Base-by-base conservation (phyloP, 2,888 invertebrate species). In the Abrostola triplasia region DNA sequence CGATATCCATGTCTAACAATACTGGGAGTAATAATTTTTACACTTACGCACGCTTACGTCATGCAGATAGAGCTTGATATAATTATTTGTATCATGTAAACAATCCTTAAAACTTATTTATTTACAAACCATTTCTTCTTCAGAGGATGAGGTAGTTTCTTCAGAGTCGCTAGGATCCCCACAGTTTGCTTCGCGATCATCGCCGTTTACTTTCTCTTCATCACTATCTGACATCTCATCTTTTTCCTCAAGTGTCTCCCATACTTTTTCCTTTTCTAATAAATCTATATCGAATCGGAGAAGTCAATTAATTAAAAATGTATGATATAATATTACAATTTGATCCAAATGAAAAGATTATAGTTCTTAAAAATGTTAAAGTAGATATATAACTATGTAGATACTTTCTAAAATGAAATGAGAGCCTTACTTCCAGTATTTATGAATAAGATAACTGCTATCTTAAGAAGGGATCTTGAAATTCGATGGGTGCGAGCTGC, bases 161-260 rank as follows among this genome's bases (percentile, higher is more conserved):
- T 67, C 67, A 10, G 64, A 67, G 6, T 69, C 62, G 24, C 24
- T 24, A 6, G 54, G 53, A 6, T 65, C 64, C 12, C 73, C 73
- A 38, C 72, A 79, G 41, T 68, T 58, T 10, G 67, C 60, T 11
- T 74, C 72, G 8, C 77, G 59, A 59, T 80, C 70, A 36, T 81
- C 88, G 0, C 72, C 61, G 37, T 74, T 70, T 36, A 66, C 49
- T 48, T 70, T 63, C 5, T 67, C 69, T 37, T 76, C 72, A 37
- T 73, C 90, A 56, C 87, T 87, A 59, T 92, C 92, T 35, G 83
- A 70, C 8, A 83, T 77, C 77, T 94, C 94, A 60, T 94, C 93
- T 78, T 88, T 93, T 75, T 96, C 96, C 68, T 95, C 95, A 36
- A 95, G 86, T 5, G 95, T 91, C 76, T 96, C 96, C 95, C 95